These are phyloP conservation scores for Coranthus polyacanthus DNA, from an alignment of 2,797 vertebrate genomes.

Conservation along the genomic window DNA sequence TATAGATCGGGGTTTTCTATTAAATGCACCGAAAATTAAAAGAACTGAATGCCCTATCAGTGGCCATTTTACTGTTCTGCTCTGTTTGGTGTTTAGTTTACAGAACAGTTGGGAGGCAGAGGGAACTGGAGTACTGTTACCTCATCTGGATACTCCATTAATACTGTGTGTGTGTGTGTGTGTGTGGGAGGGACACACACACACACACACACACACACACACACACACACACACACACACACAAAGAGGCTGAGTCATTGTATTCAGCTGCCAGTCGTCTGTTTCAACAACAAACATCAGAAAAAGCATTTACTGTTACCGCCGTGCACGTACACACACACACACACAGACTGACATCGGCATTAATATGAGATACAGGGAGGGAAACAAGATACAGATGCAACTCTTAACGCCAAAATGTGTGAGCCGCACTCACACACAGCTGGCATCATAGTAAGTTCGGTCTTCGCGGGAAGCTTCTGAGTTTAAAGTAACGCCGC, in stretches of 20 bases:
- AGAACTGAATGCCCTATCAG: neutral
- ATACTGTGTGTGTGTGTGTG: conserved; percentile 8
- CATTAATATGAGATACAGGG: conserved; percentile 1
- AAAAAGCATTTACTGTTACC: conserved; percentile 43
- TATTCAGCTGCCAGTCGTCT: conserved; percentile 47
- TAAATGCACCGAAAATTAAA: too few species aligned
- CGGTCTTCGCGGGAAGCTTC: neutral
- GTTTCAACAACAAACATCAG: conserved; percentile 64
- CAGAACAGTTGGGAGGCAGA: conserved; percentile 17
- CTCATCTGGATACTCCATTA: conserved; percentile 72
- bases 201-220: conserved; percentile 7
- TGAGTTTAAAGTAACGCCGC: neutral
- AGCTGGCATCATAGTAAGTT: neutral
- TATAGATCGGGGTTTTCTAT: neutral
- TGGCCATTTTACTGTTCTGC: neutral
- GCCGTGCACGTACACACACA: neutral
- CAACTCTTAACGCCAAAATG: neutral
- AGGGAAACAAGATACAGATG: neutral
- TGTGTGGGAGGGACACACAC: conserved; percentile 30
- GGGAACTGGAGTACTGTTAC: conserved; percentile 43
- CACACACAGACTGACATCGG: neutral
- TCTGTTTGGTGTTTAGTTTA: conserved; percentile 26
- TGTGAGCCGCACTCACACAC: neutral
- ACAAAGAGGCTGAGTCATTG: conserved; percentile 53
- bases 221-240: conserved; percentile 21